These are phyloP conservation scores for Bombus superbus DNA, from an alignment of 1,140 invertebrate genomes.

Conservation along the genomic window DNA sequence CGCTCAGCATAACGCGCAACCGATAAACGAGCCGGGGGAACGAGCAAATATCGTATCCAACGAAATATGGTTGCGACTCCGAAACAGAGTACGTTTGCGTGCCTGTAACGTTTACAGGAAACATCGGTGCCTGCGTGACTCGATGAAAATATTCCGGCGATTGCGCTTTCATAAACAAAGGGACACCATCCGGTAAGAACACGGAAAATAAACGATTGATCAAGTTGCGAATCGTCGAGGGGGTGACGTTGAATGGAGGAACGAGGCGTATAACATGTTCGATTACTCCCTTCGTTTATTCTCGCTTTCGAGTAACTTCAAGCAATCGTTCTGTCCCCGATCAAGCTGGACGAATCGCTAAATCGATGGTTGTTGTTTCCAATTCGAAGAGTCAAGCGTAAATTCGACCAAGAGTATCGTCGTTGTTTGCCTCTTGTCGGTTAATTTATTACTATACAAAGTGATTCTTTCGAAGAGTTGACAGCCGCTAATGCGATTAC, in stretches of 20 bases:
- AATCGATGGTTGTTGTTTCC: background rate
- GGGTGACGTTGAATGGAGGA: background rate
- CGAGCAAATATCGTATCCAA: constrained; percentile 5
- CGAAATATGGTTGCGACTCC: constrained; percentile 9
- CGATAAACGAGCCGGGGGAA: constrained; percentile 40
- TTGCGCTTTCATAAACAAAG: background rate
- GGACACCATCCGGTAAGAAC: background rate
- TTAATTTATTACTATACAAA: background rate
- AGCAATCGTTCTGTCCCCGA: background rate
- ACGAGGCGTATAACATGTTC: background rate
- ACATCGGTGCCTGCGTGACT: background rate
- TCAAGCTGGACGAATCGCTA: background rate
- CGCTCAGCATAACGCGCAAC: constrained; percentile 15
- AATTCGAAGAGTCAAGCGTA: background rate
- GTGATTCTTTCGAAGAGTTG: constrained; percentile 25
- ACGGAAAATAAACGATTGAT: background rate
- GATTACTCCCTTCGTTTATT: background rate
- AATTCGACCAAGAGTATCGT: background rate
- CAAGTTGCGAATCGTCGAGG: background rate
- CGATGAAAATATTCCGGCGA: constrained; percentile 21
- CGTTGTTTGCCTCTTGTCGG: background rate
- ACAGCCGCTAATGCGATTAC: constrained; percentile 43
- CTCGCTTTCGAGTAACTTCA: background rate
- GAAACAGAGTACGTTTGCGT: background rate
- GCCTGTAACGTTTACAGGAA: no score